phyloP scores from a whole-genome alignment of 1,140 invertebrate species.

The Drosophila littoralis region DNA sequence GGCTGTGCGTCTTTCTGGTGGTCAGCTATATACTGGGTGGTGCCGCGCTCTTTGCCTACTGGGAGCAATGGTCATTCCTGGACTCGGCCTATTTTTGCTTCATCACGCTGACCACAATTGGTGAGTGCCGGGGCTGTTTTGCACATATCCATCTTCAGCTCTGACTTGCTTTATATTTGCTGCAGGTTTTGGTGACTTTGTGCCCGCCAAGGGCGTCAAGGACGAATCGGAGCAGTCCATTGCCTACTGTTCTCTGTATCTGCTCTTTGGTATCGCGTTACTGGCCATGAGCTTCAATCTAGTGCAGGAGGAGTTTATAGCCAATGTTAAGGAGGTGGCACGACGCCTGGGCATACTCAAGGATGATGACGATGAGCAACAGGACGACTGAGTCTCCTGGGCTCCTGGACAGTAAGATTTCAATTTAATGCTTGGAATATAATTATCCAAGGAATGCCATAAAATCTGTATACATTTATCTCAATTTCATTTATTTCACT shows the following conservation, averaged over 20 bases:
- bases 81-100: conserved; percentile 98
- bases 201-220: conserved; percentile 92
- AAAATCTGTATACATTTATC: not conserved
- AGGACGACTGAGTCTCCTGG: conserved; percentile 43
- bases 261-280: conserved; percentile 97
- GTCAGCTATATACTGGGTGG: conserved; percentile 95
- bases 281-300: conserved; percentile 99
- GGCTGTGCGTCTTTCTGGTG: conserved; percentile 95
- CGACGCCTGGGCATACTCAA: conserved; percentile 94
- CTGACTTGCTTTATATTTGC: conserved; percentile 9
- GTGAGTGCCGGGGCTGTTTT: conserved; percentile 61
- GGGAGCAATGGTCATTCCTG: conserved; percentile 95
- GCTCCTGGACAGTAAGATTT: not conserved
- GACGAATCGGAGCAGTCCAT: conserved; percentile 91
- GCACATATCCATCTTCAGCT: not conserved
- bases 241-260: conserved; percentile 95
- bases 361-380: conserved; percentile 87
- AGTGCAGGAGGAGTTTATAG: conserved; percentile 96
- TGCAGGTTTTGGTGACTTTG: conserved; percentile 95
- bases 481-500: not conserved
- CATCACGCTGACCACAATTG: conserved; percentile 97
- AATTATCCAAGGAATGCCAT: not conserved
- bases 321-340: conserved; percentile 92
- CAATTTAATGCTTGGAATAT: not conserved
- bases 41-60: conserved; percentile 92